Evolutionary conservation across 1,140 invertebrate genomes (phyloP), one percentile per base, ranked within the genome.

Genomic region (Calephelis nemesis): DNA sequence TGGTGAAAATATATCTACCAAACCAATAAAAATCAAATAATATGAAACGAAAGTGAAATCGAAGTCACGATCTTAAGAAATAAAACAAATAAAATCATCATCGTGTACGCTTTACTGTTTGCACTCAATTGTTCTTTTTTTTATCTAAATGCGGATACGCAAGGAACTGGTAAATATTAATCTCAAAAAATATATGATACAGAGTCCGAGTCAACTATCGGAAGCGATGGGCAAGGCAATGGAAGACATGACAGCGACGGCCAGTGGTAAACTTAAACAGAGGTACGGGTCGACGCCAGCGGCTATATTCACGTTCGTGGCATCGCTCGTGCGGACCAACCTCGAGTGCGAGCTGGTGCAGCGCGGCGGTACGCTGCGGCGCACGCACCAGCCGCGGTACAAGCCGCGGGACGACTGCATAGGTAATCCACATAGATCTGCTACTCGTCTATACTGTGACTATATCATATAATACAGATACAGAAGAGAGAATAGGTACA

Each of bases 291-390:
- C 95, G 66, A 94, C 94, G 79, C 94, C 94, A 62, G 95, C 97
- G 78, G 96, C 95, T 83, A 93, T 98, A 45, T 96, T 98, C 78
- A 93, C 98, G 48, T 98, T 98, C 91, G 95, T 98, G 30, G 96
- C 95, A 71, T 98, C 97, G 19, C 96, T 99, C 50, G 97, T 97
- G 15, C 94, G 98, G 73, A 98, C 97, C 40, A 98, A 99, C 93
- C 93, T 99, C 49, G 98, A 99, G 93, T 94, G 98, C 63, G 98
- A 99, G 92, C 93, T 99, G 49, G 95, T 97, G 47, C 97, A 98
- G 82, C 94, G 96, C 49, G 96, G 96, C 47, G 97, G 97, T n/a
- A 94, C 94, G 1, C 91, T 98, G 9, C 94, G 94, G 67, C 83
- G 93, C 11, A 83, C 89, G 62, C 75, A 75, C 48, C 60, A 79